Conservation (phyloP, 2,113 vertebrate genomes). For the Muntiacus reevesi region DNA sequence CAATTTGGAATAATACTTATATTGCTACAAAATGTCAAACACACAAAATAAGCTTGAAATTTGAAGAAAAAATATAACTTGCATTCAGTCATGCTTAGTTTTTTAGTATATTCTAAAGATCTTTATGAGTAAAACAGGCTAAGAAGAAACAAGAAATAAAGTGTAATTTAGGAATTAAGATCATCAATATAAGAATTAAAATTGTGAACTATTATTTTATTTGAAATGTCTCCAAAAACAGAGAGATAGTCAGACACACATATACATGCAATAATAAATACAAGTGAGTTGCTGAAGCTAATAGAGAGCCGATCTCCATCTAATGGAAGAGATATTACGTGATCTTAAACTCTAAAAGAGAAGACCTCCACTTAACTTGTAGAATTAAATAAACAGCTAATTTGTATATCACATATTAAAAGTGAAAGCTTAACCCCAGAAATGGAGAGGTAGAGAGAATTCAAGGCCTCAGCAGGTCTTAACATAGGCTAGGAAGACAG, state of each 20-base stretch:
- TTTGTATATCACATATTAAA: background rate
- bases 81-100: background rate
- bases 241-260: background rate
- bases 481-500: background rate
- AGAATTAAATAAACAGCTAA: background rate
- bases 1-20: background rate
- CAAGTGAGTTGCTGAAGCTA: background rate
- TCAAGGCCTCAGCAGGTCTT: background rate
- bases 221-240: background rate
- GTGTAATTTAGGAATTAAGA: background rate
- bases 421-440: background rate
- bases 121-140: background rate
- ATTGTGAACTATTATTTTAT: background rate
- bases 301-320: background rate
- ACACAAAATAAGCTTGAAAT: background rate
- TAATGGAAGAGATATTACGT: background rate
- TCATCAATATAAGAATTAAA: background rate
- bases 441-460: background rate
- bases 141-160: background rate
- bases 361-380: background rate
- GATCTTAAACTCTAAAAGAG: background rate
- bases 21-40: background rate
- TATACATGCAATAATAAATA: background rate
- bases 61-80: background rate
- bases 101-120: background rate